Base-by-base conservation (phyloP, 2,888 invertebrate species). In the Sycophila texana region DNA sequence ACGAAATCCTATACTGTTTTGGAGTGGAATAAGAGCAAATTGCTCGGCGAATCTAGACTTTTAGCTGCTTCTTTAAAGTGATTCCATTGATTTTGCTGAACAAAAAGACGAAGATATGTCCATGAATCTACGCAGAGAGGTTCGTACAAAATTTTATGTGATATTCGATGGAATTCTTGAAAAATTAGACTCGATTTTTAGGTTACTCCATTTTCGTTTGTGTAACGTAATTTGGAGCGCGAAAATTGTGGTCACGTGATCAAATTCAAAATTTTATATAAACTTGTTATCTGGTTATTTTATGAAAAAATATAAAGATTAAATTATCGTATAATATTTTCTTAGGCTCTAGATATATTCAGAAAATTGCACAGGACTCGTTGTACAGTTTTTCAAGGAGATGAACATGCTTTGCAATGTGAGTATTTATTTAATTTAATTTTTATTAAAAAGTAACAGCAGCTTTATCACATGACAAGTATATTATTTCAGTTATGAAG, bases 341-440 rank as follows among this genome's bases (percentile, higher is more conserved):
- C 74, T 83, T 47, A 95, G 95, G 95, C 95, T 4, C 89, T 96
- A 71, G 91, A 91, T 83, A 92, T 92, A 78, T 96, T 95, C 84
- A 96, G 96, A 90, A 92, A 91, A 77, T 90, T 96, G 10, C 96
- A 96, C 86, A 92, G 92, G 84, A 94, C 96, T 0, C 91, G 96
- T 74, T 88, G 93, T 84, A 91, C 90, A 80, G 93, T 95, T 20
- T 96, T 96, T 89, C 87, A 92, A 74, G 95, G 93, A 16, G 96
- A 96, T 88, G 85, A 90, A 16, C 88, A 87, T 80, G 94, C 96
- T 0, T 90, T 96, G 60, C 86, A 87, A 80, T 86, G 92, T 92
- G 88, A 86, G 92, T 92, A 18, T 53, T 26, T 71, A 1, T 51
- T 22, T 47, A 47, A 47, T 63, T 55, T 22, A 47, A 14, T 3